A percentile compares a stretch with the other conserved stretches of the same genome.
Conservation (phyloP, 2,113 vertebrate genomes). For the Clarias batrachus region DNA sequence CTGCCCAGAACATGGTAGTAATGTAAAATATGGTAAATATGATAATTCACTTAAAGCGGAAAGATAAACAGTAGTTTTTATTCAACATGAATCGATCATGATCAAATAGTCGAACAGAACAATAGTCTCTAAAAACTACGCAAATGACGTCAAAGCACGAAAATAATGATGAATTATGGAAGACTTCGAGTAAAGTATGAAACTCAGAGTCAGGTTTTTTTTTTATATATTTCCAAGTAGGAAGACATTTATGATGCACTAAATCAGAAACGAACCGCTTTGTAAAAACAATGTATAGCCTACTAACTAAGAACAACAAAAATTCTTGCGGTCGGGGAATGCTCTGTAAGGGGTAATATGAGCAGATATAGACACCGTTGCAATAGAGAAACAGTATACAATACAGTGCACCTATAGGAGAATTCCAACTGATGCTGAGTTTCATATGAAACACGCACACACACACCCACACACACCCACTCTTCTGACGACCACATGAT, state of each 20-base stretch:
- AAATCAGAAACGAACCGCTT: background rate
- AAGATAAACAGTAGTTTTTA: background rate
- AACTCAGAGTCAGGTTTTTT: background rate
- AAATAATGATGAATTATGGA: background rate
- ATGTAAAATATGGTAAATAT: background rate
- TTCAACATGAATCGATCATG: background rate
- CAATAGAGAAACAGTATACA: constrained; percentile 7
- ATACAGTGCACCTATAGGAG: background rate
- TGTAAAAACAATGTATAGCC: background rate
- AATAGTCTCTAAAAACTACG: background rate
- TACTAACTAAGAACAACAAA: background rate
- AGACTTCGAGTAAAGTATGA: background rate
- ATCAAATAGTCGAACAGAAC: too few species aligned
- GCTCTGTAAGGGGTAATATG: background rate
- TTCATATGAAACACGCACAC: background rate
- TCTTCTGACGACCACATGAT: too few species aligned
- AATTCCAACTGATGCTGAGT: background rate
- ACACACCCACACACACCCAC: too few species aligned
- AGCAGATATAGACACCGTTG: background rate
- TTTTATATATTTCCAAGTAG: background rate
- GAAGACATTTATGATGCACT: background rate
- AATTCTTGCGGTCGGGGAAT: background rate
- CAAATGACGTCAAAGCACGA: background rate
- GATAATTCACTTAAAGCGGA: background rate
- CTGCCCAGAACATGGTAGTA: background rate